Conservation (phyloP, 1,140 invertebrate genomes). For the Aphaenogaster ashmeadi region DNA sequence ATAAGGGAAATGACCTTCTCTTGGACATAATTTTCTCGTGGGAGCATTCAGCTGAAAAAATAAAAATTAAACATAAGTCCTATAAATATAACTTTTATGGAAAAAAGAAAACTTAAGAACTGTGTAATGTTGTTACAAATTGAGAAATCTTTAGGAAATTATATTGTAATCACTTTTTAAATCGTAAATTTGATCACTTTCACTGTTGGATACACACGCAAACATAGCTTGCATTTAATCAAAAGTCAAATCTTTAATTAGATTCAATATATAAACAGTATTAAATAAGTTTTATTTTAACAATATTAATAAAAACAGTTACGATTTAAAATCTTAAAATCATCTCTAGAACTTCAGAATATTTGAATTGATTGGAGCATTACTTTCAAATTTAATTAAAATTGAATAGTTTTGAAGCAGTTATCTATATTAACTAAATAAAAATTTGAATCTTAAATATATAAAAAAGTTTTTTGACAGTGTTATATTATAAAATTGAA, state of each 20-base stretch:
- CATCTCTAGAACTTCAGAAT: not conserved
- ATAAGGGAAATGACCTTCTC: constrained; percentile 89
- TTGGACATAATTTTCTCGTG: constrained; percentile 88
- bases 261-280: not conserved
- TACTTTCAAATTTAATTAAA: not conserved
- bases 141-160: not conserved
- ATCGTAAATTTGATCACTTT: not conserved
- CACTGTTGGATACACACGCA: no score
- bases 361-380: not conserved
- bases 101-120: not conserved
- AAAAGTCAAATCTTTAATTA: not conserved
- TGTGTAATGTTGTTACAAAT: not conserved
- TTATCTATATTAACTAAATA: not conserved
- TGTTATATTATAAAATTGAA: not conserved
- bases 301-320: no score
- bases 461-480: not conserved
- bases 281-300: no score
- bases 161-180: not conserved
- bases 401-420: not conserved
- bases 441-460: not conserved
- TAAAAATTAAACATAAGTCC: constrained; percentile 44
- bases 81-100: not conserved
- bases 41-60: constrained; percentile 87
- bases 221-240: not conserved
- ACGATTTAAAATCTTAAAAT: no score